These are phyloP conservation scores for Scaptodrosophila latifasciaeformis DNA, from an alignment of 2,888 invertebrate species.

Conservation along the genomic window DNA sequence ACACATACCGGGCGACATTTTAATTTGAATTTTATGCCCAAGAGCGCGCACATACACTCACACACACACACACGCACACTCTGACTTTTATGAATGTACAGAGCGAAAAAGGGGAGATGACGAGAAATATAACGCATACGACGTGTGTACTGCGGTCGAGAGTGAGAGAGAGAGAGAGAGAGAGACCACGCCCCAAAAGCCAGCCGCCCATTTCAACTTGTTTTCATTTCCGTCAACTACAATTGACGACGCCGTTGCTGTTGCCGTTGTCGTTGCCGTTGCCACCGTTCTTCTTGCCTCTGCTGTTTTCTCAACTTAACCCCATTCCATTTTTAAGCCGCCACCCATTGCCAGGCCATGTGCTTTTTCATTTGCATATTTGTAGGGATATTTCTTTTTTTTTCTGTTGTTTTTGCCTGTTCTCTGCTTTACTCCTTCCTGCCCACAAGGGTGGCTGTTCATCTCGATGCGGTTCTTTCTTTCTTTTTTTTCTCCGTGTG, in stretches of 20 bases:
- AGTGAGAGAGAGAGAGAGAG: not conserved
- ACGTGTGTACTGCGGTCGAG: slow-evolving; percentile 13
- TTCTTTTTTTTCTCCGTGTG: not conserved
- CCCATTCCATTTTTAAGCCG: slow-evolving; percentile 40
- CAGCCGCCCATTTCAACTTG: slow-evolving; percentile 46
- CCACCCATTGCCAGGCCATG: not conserved
- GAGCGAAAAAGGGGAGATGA: too few relatives aligned
- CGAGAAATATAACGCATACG: slow-evolving; percentile 55
- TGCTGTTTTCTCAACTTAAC: slow-evolving; percentile 68
- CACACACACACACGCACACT: slow-evolving; percentile 4
- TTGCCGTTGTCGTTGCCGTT: too few relatives aligned
- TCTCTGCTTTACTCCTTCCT: slow-evolving; percentile 9
- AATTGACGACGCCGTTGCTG: slow-evolving; percentile 45
- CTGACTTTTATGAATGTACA: too few relatives aligned
- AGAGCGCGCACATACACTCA: slow-evolving; percentile 36
- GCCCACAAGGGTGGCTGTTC: not conserved
- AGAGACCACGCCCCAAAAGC: not conserved
- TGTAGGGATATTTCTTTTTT: slow-evolving; percentile 22
- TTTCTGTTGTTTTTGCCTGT: not conserved
- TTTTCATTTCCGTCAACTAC: slow-evolving; percentile 69
- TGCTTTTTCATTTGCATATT: slow-evolving; percentile 63
- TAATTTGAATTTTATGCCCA: slow-evolving; percentile 68
- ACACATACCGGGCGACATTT: too few relatives aligned
- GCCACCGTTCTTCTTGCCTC: too few relatives aligned
- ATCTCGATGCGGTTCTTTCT: slow-evolving; percentile 7